phyloP scores from a whole-genome alignment of 2,797 vertebrate genomes.

The Pempheris klunzingeri region DNA sequence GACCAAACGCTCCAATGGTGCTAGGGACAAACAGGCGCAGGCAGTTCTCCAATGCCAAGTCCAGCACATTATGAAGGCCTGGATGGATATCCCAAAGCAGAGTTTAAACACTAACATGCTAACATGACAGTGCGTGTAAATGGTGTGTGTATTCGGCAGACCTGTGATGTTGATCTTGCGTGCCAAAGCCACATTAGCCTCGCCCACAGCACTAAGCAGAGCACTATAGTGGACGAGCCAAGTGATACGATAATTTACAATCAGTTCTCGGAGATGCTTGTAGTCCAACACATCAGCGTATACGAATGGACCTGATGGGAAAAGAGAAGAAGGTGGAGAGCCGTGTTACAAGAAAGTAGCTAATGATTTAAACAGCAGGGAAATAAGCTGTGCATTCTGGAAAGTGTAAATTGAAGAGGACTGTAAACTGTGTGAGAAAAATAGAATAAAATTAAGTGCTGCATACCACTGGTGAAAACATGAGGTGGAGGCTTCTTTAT shows the following conservation, averaged over 20 bases:
- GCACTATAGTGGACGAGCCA: constrained; percentile 89
- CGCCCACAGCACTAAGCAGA: constrained; percentile 85
- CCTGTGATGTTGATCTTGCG: constrained; percentile 89
- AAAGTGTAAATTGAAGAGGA: neutral
- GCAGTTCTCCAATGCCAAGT: constrained; percentile 86
- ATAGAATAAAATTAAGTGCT: constrained; percentile 16
- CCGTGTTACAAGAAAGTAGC: neutral
- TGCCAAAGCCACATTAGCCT: constrained; percentile 85
- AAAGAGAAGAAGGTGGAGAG: constrained; percentile 1
- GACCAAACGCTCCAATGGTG: constrained; percentile 89
- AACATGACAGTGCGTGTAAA: constrained; percentile 16
- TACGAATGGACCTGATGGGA: constrained; percentile 83
- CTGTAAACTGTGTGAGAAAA: neutral
- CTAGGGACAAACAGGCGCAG: constrained; percentile 88
- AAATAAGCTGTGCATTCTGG: neutral
- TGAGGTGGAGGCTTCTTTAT: constrained; percentile 85
- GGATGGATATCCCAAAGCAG: constrained; percentile 10
- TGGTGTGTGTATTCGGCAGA: constrained; percentile 30
- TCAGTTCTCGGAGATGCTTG: constrained; percentile 84
- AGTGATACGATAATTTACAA: constrained; percentile 85
- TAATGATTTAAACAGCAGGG: neutral
- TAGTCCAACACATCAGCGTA: constrained; percentile 88
- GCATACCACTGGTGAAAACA: constrained; percentile 81
- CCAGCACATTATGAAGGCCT: constrained; percentile 88
- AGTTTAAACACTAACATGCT: constrained; percentile 7